phyloP scores from a whole-genome alignment of 2,113 vertebrate species.

The Ophiodon elongatus region DNA sequence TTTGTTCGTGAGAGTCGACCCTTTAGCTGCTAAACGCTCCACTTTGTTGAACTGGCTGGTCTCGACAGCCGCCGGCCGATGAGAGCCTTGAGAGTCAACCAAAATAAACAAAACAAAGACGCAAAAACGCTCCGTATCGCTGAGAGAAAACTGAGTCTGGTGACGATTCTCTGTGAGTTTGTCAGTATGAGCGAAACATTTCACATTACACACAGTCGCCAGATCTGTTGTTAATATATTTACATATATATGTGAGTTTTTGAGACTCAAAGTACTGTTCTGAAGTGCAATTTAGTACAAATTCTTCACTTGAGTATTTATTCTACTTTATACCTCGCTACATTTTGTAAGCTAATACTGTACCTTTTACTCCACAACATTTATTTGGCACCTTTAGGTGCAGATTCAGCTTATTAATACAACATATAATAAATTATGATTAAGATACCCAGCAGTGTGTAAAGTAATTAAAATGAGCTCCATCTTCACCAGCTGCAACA shows the following conservation, averaged over 20 bases:
- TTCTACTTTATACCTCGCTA: background rate
- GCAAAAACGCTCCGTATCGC: too few relatives aligned
- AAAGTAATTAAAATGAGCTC: background rate
- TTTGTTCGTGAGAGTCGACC: background rate
- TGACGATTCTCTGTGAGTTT: too few relatives aligned
- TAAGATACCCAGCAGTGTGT: background rate
- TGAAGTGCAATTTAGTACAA: background rate
- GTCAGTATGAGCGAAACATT: background rate
- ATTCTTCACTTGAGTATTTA: background rate
- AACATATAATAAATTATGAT: background rate
- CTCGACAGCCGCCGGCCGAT: too few relatives aligned
- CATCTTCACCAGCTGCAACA: background rate
- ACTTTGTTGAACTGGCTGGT: too few relatives aligned
- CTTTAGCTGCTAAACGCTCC: background rate
- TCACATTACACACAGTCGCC: background rate
- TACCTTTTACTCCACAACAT: background rate
- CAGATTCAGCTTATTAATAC: background rate
- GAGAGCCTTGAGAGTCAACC: background rate
- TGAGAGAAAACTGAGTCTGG: too few relatives aligned
- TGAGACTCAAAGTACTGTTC: background rate
- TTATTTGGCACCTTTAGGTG: background rate
- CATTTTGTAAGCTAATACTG: background rate
- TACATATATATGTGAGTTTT: too few relatives aligned
- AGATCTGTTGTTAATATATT: background rate
- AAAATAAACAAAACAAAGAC: background rate